Conservation (phyloP, 1,140 invertebrate genomes). For the Hormaphis cornu region DNA sequence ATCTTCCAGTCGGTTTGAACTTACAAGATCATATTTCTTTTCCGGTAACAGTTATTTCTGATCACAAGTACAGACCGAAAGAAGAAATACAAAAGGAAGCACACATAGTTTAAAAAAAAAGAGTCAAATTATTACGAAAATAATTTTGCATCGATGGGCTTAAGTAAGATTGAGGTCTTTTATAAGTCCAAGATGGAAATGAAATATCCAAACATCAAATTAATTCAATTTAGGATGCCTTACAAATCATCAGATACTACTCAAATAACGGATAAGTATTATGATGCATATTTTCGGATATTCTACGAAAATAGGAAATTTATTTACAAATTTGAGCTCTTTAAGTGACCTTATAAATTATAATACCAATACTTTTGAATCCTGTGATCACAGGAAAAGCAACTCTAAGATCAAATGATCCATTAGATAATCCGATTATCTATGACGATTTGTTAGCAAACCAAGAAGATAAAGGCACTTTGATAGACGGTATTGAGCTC, state of each 20-base stretch:
- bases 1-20: constrained; percentile 66
- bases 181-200: background rate
- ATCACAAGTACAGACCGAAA: constrained; percentile 46
- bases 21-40: constrained; percentile 66
- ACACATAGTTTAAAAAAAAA: constrained; percentile 49
- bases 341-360: background rate
- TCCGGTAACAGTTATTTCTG: constrained; percentile 54
- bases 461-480: constrained; percentile 44
- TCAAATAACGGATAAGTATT: background rate
- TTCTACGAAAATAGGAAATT: background rate
- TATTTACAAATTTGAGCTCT: background rate
- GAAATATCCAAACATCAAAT: constrained; percentile 17
- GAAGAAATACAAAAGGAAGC: constrained; percentile 46
- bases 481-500: constrained; percentile 45
- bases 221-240: constrained; percentile 19
- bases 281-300: constrained; percentile 12
- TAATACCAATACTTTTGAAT: constrained; percentile 54
- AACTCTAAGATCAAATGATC: constrained; percentile 48
- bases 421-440: constrained; percentile 54
- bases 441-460: constrained; percentile 56
- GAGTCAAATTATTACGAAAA: background rate
- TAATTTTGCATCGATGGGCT: background rate
- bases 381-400: constrained; percentile 55
- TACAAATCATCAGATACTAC: background rate
- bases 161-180: constrained; percentile 10